Percentiles rank a stretch among this genome's conserved stretches.
These are phyloP conservation scores for Paraplagusia blochii DNA, from an alignment of 2,113 vertebrate species.

Conservation along the genomic window DNA sequence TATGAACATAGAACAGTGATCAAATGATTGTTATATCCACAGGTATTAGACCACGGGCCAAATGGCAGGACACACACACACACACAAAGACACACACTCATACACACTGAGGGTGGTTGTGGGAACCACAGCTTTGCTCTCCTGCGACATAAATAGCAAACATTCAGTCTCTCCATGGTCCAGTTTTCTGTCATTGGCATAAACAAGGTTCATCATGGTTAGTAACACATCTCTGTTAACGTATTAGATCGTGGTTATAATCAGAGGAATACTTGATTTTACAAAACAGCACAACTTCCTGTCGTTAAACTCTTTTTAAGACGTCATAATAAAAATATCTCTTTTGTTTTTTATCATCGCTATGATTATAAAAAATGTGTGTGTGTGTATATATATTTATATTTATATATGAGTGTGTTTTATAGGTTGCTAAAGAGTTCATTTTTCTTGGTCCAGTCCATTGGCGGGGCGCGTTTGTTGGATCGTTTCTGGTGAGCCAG, in stretches of 20 bases:
- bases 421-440: conserved; percentile 98
- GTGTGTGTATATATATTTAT: conserved; percentile 10
- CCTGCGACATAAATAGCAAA: neutral
- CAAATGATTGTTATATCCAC: conserved; percentile 19
- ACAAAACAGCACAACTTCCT: conserved; percentile 34
- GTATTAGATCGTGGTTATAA: conserved; percentile 56
- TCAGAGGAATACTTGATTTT: conserved; percentile 47
- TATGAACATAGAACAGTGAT: neutral
- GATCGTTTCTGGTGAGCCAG: conserved; percentile 90
- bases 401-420: conserved; percentile 19
- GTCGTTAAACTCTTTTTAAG: conserved; percentile 25
- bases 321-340: conserved; percentile 12
- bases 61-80: conserved; percentile 10
- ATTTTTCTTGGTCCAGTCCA: conserved; percentile 99
- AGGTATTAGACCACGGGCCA: conserved; percentile 22
- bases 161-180: conserved; percentile 17
- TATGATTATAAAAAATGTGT: conserved; percentile 16
- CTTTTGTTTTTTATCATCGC: conserved; percentile 20
- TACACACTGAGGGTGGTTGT: neutral
- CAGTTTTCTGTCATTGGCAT: conserved; percentile 41
- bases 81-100: conserved; percentile 1
- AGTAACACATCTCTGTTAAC: conserved; percentile 61
- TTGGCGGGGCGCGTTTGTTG: conserved; percentile 90
- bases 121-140: too few relatives aligned
- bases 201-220: conserved; percentile 52